A percentile compares a stretch with the other conserved stretches of the same genome.
Evolutionary conservation across 2,113 vertebrate species (phyloP).

Genomic region (Sinocyclocheilus rhinocerous): DNA sequence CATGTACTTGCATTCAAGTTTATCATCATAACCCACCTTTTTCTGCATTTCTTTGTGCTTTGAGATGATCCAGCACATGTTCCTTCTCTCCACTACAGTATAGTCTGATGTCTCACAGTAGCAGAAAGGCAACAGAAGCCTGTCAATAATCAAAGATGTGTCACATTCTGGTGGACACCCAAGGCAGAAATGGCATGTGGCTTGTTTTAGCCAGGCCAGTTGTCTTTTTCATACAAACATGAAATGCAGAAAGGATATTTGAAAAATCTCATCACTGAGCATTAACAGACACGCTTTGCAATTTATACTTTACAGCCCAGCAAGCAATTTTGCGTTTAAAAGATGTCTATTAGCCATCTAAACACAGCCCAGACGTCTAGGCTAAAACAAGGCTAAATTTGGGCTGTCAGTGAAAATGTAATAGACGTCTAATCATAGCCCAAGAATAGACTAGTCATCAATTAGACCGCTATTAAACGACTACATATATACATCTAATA

Average conservation of each 20-base stretch:
- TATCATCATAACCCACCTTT: background rate
- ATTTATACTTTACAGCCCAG: background rate
- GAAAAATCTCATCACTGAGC: background rate
- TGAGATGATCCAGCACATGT: no score
- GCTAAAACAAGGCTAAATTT: no score
- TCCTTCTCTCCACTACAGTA: background rate
- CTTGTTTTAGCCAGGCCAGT: background rate
- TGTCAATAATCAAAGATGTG: background rate
- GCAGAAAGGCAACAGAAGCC: background rate
- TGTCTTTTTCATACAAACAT: background rate
- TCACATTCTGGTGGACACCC: background rate
- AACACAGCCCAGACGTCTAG: no score
- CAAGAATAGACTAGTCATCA: no score
- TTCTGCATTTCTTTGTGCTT: background rate
- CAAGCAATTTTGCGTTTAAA: no score
- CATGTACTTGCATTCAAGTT: no score
- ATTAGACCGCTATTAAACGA: no score
- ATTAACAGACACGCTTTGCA: background rate
- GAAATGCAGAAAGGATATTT: background rate
- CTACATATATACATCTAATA: no score
- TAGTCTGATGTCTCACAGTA: background rate
- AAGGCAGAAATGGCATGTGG: background rate
- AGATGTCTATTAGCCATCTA: no score
- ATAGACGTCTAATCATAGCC: no score
- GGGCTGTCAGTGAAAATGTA: no score